Evolutionary conservation across 2,888 invertebrate species (phyloP).

Genomic region (Vannuccia rotundouncinata): DNA sequence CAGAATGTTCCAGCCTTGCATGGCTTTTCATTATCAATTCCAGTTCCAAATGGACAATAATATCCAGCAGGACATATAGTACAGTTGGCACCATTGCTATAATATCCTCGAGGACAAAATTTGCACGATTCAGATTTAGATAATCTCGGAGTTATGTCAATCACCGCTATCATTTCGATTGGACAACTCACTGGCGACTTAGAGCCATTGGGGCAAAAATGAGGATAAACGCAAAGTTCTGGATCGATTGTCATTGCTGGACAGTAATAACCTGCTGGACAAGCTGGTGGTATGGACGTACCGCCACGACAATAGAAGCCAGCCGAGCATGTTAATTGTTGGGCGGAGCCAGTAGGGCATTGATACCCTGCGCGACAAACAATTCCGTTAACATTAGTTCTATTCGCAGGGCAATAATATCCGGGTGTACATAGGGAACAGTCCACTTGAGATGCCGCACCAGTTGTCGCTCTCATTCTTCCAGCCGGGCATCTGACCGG

Average conservation of each 20-base stretch:
- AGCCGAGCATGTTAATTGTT: neutral
- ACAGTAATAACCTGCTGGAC: slow-evolving; percentile 52
- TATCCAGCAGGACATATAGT: slow-evolving; percentile 47
- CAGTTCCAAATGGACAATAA: slow-evolving; percentile 51
- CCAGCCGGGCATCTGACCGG: neutral
- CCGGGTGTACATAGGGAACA: neutral
- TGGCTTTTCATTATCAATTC: slow-evolving; percentile 44
- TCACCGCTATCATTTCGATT: slow-evolving; percentile 47
- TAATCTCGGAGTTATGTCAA: slow-evolving; percentile 46
- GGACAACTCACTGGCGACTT: slow-evolving; percentile 48
- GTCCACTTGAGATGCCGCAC: neutral
- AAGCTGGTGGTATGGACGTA: slow-evolving; percentile 46
- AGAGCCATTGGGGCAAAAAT: slow-evolving; percentile 44
- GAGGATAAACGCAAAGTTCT: neutral
- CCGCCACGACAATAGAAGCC: neutral
- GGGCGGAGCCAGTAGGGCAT: neutral
- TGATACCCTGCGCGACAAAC: neutral
- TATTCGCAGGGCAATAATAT: neutral
- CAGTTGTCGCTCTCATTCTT: neutral
- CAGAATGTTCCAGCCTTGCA: slow-evolving; percentile 43
- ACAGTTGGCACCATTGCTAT: slow-evolving; percentile 48
- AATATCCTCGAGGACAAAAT: slow-evolving; percentile 49
- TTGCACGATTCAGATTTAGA: slow-evolving; percentile 44
- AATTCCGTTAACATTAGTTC: neutral
- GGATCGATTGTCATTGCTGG: slow-evolving; percentile 46